A percentile compares a stretch with the other conserved stretches of the same genome.
Conservation (phyloP, 1,140 invertebrate genomes). For the Eupeodes corollae region DNA sequence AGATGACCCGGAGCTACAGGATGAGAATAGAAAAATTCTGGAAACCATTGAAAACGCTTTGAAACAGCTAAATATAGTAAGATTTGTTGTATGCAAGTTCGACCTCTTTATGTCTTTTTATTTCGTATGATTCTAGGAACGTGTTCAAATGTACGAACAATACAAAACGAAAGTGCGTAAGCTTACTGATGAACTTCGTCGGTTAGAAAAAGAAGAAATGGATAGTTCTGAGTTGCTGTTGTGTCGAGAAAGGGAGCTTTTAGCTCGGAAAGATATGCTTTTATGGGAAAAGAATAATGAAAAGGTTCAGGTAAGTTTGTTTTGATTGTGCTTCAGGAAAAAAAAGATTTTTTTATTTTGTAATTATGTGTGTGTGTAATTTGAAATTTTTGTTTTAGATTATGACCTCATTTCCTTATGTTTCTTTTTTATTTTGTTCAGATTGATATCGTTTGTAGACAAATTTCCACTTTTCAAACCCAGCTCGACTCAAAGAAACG, state of each 20-base stretch:
- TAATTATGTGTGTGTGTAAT: not conserved
- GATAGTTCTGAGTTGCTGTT: slow-evolving; percentile 25
- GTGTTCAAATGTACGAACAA: slow-evolving; percentile 36
- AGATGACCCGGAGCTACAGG: slow-evolving; percentile 34
- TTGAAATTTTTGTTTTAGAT: slow-evolving; percentile 7
- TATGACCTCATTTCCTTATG: slow-evolving; percentile 4
- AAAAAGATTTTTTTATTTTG: too few species aligned
- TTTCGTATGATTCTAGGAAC: slow-evolving; percentile 19
- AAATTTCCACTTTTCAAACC: slow-evolving; percentile 41
- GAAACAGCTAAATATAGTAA: slow-evolving; percentile 46
- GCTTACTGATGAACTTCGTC: slow-evolving; percentile 31
- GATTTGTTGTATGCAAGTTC: too few species aligned
- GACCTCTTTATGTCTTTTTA: not conserved
- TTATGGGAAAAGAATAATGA: slow-evolving; percentile 39
- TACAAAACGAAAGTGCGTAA: slow-evolving; percentile 33
- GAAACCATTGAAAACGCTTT: slow-evolving; percentile 43
- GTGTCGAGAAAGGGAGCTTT: slow-evolving; percentile 27
- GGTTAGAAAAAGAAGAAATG: slow-evolving; percentile 38
- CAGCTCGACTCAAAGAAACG: slow-evolving; percentile 42
- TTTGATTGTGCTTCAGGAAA: not conserved
- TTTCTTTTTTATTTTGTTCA: slow-evolving; percentile 39
- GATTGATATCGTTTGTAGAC: slow-evolving; percentile 47
- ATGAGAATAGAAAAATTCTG: slow-evolving; percentile 34
- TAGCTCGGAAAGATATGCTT: slow-evolving; percentile 34
- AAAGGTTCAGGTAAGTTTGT: slow-evolving; percentile 27